Percentiles rank a stretch among this genome's conserved stretches.
phyloP scores from a whole-genome alignment of 2,797 vertebrate genomes.

The Melanotaenia maccullochi region DNA sequence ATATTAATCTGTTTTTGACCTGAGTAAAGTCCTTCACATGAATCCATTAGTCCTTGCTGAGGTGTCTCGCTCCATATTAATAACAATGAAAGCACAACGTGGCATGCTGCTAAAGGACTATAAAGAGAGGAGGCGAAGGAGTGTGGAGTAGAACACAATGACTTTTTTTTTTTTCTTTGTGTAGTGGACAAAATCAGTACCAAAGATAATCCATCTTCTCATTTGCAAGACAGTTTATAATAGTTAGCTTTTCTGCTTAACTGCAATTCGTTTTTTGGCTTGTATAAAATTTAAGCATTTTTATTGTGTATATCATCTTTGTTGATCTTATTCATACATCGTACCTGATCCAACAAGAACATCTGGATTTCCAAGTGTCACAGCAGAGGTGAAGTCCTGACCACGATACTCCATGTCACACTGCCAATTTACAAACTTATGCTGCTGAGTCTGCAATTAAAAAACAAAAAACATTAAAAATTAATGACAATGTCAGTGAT shows the following conservation, averaged over 20 bases:
- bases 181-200: not conserved
- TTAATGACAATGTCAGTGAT: not conserved
- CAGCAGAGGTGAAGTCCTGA: slow-evolving; percentile 86
- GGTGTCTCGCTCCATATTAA: no score
- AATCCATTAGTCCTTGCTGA: no score
- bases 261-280: no score
- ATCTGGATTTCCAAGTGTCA: slow-evolving; percentile 93
- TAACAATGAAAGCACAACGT: no score
- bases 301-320: not conserved
- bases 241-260: not conserved
- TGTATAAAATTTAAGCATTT: not conserved
- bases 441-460: slow-evolving; percentile 88
- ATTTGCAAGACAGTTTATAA: not conserved
- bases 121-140: no score
- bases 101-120: no score
- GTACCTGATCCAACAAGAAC: slow-evolving; percentile 91
- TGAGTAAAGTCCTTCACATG: no score
- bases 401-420: slow-evolving; percentile 92
- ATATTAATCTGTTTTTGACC: no score
- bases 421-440: slow-evolving; percentile 96
- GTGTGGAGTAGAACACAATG: no score
- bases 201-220: not conserved
- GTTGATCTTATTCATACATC: not conserved
- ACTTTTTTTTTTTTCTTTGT: no score
- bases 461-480: not conserved